Evolutionary conservation across 2,113 vertebrate genomes (phyloP).

Genomic region (Entomyzon cyanotis): DNA sequence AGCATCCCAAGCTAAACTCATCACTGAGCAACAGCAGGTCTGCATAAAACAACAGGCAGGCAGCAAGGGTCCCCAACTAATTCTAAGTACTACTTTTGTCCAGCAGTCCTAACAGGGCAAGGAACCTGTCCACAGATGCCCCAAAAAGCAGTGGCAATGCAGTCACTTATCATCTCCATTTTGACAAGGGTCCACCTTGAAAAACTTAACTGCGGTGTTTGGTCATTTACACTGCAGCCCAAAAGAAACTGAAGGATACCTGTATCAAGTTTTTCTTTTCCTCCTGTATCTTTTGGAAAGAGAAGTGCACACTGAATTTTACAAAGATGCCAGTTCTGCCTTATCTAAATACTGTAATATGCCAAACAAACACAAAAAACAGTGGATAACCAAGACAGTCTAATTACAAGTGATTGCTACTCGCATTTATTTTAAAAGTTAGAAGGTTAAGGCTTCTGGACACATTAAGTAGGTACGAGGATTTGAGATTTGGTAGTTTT

Average conservation of each 20-base stretch:
- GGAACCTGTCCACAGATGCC: neutral
- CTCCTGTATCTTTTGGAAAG: neutral
- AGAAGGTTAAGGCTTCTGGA: neutral
- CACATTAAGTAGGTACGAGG: neutral
- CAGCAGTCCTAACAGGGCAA: neutral
- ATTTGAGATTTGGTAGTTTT: neutral
- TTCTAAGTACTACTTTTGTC: neutral
- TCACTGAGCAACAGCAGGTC: fast-evolving
- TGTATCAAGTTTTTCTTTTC: neutral
- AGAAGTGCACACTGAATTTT: neutral
- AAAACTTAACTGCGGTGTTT: neutral
- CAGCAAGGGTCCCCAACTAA: neutral
- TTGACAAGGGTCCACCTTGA: neutral
- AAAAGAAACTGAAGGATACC: neutral
- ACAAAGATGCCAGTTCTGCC: neutral
- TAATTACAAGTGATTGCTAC: neutral
- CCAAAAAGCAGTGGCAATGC: neutral
- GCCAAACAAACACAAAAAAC: neutral
- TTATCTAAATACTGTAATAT: neutral
- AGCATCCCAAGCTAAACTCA: neutral
- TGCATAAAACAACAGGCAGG: neutral
- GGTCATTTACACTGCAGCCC: neutral
- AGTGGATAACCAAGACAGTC: neutral
- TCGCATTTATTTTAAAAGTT: neutral
- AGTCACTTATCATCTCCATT: neutral